A percentile compares a stretch with the other conserved stretches of the same genome.
phyloP scores from a whole-genome alignment of 1,140 invertebrate genomes.

The Saccostrea echinata region DNA sequence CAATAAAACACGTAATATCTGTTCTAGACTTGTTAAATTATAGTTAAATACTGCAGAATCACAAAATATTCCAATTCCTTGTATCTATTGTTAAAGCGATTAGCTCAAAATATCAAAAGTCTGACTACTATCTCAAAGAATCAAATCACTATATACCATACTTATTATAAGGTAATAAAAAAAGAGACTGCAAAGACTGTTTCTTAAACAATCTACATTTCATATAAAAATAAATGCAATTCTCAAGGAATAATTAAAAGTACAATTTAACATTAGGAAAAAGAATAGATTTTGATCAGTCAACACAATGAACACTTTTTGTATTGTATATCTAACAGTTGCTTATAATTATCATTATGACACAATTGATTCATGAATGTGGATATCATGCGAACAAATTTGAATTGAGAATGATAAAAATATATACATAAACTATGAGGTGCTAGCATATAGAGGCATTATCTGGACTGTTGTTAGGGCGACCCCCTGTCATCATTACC shows the following conservation, averaged over 20 bases:
- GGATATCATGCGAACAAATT: not conserved
- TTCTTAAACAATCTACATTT: not conserved
- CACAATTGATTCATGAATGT: not conserved
- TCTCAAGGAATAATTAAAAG: not conserved
- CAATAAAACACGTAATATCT: not conserved
- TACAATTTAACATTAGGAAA: not conserved
- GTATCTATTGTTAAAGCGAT: too few species aligned
- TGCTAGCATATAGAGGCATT: constrained; percentile 15
- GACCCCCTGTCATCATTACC: constrained; percentile 43
- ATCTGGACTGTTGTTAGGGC: not conserved
- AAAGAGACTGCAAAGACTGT: not conserved
- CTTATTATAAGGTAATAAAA: too few species aligned
- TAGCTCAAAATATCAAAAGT: too few species aligned
- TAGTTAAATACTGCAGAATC: too few species aligned
- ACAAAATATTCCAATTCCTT: too few species aligned
- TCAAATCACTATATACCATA: too few species aligned
- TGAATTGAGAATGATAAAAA: not conserved
- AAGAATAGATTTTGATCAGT: constrained; percentile 14
- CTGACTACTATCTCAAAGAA: too few species aligned
- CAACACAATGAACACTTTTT: constrained; percentile 7
- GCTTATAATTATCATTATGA: not conserved
- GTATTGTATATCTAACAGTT: not conserved
- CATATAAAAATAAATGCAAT: not conserved
- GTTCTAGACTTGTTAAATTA: too few species aligned
- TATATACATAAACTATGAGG: not conserved